Conservation (phyloP, 2,888 invertebrate species). For the Melanostoma scalare region DNA sequence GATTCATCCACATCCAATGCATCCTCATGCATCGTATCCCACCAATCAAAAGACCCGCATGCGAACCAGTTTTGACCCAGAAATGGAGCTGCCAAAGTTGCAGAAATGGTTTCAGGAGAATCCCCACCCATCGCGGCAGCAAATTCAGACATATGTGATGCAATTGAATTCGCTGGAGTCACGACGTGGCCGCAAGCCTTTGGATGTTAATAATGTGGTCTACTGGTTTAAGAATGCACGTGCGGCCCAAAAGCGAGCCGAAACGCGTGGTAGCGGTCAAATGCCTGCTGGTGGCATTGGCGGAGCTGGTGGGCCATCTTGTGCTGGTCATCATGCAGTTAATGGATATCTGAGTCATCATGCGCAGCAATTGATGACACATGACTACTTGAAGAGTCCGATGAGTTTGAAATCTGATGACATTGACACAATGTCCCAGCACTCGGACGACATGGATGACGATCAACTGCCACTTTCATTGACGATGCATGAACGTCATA, state of each 20-base stretch:
- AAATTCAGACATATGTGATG: constrained; percentile 97
- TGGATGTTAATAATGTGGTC: constrained; percentile 97
- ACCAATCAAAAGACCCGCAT: constrained; percentile 95
- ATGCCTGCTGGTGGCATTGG: constrained; percentile 72
- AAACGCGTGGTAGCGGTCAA: constrained; percentile 84
- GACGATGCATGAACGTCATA: constrained; percentile 84
- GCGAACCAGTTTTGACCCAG: constrained; percentile 98
- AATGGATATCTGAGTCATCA: constrained; percentile 81
- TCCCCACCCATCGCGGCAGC: constrained; percentile 97
- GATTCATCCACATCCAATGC: constrained; percentile 88
- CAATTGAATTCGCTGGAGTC: constrained; percentile 96
- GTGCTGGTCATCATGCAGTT: constrained; percentile 79
- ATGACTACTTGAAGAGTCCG: constrained; percentile 87
- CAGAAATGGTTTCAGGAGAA: constrained; percentile 99
- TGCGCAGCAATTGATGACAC: constrained; percentile 83
- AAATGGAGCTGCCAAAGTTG: constrained; percentile 96
- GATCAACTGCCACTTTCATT: constrained; percentile 89
- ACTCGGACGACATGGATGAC: constrained; percentile 86
- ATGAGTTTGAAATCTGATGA: constrained; percentile 84
- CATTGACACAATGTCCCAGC: constrained; percentile 87
- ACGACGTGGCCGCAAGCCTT: constrained; percentile 94
- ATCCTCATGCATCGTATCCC: constrained; percentile 85
- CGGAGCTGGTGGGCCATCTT: constrained; percentile 77
- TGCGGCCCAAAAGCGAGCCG: constrained; percentile 96
- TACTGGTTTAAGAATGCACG: constrained; percentile 99